Conservation (phyloP, 2,797 vertebrate species). For the Picus viridis region DNA sequence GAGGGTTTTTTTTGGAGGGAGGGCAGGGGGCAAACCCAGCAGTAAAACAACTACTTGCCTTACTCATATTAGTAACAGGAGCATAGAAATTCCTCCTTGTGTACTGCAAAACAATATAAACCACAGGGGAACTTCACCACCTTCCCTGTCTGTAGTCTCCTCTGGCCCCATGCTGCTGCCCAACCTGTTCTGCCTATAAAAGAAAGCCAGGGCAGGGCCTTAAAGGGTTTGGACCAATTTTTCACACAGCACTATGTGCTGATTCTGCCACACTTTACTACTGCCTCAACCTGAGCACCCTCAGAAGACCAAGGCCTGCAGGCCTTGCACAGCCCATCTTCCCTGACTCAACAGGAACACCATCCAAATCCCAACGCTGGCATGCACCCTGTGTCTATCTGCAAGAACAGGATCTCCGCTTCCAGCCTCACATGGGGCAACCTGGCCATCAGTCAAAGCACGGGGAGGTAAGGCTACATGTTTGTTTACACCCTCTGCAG, state of each 20-base stretch:
- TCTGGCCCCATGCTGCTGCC: background rate
- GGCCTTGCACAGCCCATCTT: background rate
- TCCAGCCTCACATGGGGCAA: background rate
- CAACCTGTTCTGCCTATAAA: constrained; percentile 28
- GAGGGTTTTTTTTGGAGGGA: background rate
- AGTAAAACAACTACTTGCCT: background rate
- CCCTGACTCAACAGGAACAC: background rate
- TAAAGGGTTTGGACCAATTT: background rate
- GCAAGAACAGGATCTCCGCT: background rate
- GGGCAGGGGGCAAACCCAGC: background rate
- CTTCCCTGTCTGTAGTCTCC: background rate
- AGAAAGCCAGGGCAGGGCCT: background rate
- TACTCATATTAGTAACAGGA: background rate
- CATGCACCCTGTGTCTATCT: fast-evolving
- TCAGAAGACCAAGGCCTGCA: background rate
- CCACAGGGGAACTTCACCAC: background rate
- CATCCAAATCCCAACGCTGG: fast-evolving
- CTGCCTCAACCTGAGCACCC: background rate
- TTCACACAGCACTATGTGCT: background rate
- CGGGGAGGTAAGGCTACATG: background rate
- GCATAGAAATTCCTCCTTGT: background rate
- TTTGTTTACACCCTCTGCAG: background rate
- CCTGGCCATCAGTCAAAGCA: background rate
- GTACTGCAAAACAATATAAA: background rate
- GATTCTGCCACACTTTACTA: constrained; percentile 9